Evolutionary conservation across 2,888 invertebrate species (phyloP).

Genomic region (Coleophora deauratella): DNA sequence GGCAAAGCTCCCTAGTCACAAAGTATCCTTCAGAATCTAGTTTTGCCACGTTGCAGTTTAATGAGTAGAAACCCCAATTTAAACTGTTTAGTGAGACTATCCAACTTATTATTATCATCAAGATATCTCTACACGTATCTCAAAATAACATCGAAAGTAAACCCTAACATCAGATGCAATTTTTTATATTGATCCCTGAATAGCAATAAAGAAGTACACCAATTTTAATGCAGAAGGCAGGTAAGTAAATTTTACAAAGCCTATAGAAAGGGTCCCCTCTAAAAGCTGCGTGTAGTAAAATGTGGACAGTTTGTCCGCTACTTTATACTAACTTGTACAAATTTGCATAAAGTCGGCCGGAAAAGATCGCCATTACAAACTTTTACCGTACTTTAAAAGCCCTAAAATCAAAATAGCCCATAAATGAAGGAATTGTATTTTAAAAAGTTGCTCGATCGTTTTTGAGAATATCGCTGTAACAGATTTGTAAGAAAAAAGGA

Average conservation of each 20-base stretch:
- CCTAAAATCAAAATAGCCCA: slow-evolving; percentile 61
- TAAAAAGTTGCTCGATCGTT: slow-evolving; percentile 23
- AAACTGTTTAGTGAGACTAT: too few species aligned
- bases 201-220: too few species aligned
- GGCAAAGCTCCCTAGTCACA: too few species aligned
- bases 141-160: too few species aligned
- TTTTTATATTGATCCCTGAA: too few species aligned
- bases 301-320: slow-evolving; percentile 14
- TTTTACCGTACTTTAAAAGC: slow-evolving; percentile 57
- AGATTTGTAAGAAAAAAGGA: too few species aligned
- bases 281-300: slow-evolving; percentile 9
- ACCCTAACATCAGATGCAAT: too few species aligned
- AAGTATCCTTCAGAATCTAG: too few species aligned
- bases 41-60: too few species aligned
- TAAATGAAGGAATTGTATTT: slow-evolving; percentile 40
- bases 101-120: too few species aligned
- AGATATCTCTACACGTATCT: too few species aligned
- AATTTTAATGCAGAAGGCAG: slow-evolving; percentile 1
- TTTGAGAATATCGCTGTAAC: slow-evolving; percentile 14
- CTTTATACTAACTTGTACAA: slow-evolving; percentile 47
- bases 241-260: background rate
- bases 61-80: too few species aligned
- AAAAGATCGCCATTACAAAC: slow-evolving; percentile 44
- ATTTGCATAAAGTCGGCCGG: slow-evolving; percentile 66
- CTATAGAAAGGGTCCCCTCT: slow-evolving; percentile 1